phyloP scores from a whole-genome alignment of 2,113 vertebrate species.

The Spheniscus mendiculus region DNA sequence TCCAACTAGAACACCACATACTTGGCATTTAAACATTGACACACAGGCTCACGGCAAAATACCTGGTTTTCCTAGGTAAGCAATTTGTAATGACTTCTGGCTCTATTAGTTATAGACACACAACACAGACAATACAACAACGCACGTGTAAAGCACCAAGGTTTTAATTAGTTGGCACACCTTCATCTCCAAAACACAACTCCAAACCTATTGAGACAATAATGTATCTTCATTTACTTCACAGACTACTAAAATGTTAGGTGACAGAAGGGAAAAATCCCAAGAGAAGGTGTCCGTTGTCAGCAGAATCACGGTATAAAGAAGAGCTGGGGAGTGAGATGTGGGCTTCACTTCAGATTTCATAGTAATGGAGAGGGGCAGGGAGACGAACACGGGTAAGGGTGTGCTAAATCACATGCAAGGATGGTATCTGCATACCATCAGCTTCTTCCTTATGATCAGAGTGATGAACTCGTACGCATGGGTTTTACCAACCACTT shows the following conservation, averaged over 20 bases:
- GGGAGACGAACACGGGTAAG: neutral
- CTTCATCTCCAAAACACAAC: neutral
- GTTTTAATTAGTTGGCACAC: neutral
- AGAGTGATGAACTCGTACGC: neutral
- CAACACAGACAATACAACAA: neutral
- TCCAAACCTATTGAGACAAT: neutral
- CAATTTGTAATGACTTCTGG: neutral
- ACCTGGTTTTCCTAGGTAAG: neutral
- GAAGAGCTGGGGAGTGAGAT: neutral
- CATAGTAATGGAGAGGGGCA: neutral
- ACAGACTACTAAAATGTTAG: neutral
- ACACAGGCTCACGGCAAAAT: neutral
- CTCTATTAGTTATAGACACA: neutral
- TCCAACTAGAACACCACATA: neutral
- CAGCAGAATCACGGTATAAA: neutral
- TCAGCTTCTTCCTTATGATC: neutral
- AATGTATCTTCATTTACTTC: neutral
- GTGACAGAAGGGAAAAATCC: neutral
- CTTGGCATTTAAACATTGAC: neutral
- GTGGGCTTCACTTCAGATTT: neutral
- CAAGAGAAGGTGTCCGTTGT: neutral
- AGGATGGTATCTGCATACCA: neutral
- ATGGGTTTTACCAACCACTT: neutral
- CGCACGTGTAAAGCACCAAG: neutral
- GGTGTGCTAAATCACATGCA: neutral